phyloP scores from a whole-genome alignment of 2,888 invertebrate species.

The Brachyptera risi region DNA sequence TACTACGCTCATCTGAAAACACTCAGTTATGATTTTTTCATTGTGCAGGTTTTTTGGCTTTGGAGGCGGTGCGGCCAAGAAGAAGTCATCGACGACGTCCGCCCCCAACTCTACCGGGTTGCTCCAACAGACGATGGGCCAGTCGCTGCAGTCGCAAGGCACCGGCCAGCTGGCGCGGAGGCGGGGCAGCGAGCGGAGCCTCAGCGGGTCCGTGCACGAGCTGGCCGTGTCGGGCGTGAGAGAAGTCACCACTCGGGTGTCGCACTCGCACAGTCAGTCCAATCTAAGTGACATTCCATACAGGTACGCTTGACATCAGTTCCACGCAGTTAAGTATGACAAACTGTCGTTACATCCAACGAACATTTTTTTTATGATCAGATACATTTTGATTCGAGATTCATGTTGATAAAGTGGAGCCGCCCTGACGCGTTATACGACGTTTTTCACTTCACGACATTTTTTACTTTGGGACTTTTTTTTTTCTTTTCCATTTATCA shows the following conservation, averaged over 20 bases:
- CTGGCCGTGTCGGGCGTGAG: constrained; percentile 64
- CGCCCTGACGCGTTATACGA: no score
- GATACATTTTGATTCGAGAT: no score
- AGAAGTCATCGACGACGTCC: constrained; percentile 65
- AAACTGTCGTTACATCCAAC: no score
- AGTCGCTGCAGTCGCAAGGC: constrained; percentile 31
- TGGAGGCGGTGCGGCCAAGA: constrained; percentile 83
- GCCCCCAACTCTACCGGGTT: constrained; percentile 49
- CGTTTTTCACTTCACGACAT: no score
- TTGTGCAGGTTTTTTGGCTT: constrained; percentile 49
- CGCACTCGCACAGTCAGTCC: constrained; percentile 86
- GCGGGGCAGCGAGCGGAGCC: constrained; percentile 78
- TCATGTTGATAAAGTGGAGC: no score
- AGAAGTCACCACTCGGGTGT: constrained; percentile 57
- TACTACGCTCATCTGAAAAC: no score
- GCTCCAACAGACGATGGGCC: constrained; percentile 39
- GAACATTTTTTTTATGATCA: no score
- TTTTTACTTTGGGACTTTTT: no score
- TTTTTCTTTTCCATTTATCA: no score
- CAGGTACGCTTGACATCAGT: constrained; percentile 54
- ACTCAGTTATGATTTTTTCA: no score
- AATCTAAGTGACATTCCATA: constrained; percentile 82
- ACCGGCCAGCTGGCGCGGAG: constrained; percentile 53
- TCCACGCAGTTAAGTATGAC: no score
- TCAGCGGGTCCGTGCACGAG: constrained; percentile 81